Evolutionary conservation across 1,140 invertebrate species (phyloP).

Genomic region (Rhagoletis zephyria): DNA sequence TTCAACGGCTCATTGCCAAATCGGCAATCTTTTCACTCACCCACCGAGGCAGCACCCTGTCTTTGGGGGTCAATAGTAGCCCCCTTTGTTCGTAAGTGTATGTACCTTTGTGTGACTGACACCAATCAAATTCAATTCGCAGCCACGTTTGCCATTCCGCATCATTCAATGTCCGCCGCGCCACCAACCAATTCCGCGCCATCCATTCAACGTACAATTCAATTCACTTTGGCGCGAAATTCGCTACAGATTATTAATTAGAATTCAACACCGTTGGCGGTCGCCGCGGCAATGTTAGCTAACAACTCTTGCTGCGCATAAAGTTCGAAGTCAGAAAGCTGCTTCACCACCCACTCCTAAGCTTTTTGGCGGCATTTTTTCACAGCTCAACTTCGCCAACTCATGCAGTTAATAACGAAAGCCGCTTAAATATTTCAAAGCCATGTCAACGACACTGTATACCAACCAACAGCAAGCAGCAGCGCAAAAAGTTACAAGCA

Average conservation of each 20-base stretch:
- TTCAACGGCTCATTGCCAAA: constrained; percentile 50
- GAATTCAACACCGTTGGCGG: constrained; percentile 51
- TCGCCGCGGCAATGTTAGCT: neutral
- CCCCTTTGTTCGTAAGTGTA: neutral
- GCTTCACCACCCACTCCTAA: neutral
- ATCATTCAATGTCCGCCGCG: constrained; percentile 14
- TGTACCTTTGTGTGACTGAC: neutral
- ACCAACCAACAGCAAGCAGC: neutral
- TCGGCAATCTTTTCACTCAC: constrained; percentile 31
- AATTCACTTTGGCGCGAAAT: constrained; percentile 52
- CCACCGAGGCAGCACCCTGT: neutral
- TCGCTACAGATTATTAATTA: constrained; percentile 54
- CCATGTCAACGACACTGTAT: constrained; percentile 38
- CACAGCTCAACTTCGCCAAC: neutral
- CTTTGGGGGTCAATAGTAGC: neutral
- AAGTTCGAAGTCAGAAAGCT: neutral
- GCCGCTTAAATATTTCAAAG: constrained; percentile 48
- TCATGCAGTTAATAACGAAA: constrained; percentile 52
- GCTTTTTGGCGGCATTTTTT: too few species aligned
- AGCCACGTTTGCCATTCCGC: neutral
- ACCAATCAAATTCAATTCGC: constrained; percentile 47
- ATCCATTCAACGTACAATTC: neutral
- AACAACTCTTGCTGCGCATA: neutral
- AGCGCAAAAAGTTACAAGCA: neutral
- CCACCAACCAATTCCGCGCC: neutral